A percentile compares a stretch with the other conserved stretches of the same genome.
Evolutionary conservation across 2,888 invertebrate genomes (phyloP).

Genomic region (Tenthredo livida): DNA sequence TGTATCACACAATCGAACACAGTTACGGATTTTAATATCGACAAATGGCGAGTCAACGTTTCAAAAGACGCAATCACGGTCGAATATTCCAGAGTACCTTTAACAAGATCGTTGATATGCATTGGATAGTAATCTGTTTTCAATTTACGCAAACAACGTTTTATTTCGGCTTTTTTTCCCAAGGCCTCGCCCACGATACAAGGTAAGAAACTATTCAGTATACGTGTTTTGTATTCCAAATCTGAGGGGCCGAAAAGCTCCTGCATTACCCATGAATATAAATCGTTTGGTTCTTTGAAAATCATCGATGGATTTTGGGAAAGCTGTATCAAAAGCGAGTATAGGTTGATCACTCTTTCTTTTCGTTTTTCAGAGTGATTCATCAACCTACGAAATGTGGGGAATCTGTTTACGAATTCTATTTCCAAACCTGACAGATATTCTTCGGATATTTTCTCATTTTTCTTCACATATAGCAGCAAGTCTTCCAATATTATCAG

Average conservation of each 20-base stretch:
- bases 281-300: slow-evolving; percentile 51
- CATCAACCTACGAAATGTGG: slow-evolving; percentile 58
- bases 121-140: slow-evolving; percentile 52
- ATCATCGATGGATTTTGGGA: slow-evolving; percentile 64
- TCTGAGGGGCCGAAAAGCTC: slow-evolving; percentile 60
- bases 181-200: slow-evolving; percentile 64
- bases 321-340: slow-evolving; percentile 65
- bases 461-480: slow-evolving; percentile 65
- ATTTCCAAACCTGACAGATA: slow-evolving; percentile 61
- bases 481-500: slow-evolving; percentile 71
- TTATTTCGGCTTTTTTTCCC: slow-evolving; percentile 59
- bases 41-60: slow-evolving; percentile 66
- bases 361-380: slow-evolving; percentile 63
- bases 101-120: slow-evolving; percentile 41
- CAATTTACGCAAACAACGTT: slow-evolving; percentile 62
- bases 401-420: slow-evolving; percentile 65
- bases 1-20: slow-evolving; percentile 67
- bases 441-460: slow-evolving; percentile 59
- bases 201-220: slow-evolving; percentile 69
- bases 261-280: slow-evolving; percentile 69
- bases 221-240: slow-evolving; percentile 65
- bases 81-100: slow-evolving; percentile 54
- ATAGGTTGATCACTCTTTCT: slow-evolving; percentile 69
- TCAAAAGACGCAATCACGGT: slow-evolving; percentile 67
- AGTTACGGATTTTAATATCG: slow-evolving; percentile 66